Evolutionary conservation across 2,113 vertebrate species (phyloP), one percentile per base, ranked within the genome.

Genomic region (Pleuronectes platessa): DNA sequence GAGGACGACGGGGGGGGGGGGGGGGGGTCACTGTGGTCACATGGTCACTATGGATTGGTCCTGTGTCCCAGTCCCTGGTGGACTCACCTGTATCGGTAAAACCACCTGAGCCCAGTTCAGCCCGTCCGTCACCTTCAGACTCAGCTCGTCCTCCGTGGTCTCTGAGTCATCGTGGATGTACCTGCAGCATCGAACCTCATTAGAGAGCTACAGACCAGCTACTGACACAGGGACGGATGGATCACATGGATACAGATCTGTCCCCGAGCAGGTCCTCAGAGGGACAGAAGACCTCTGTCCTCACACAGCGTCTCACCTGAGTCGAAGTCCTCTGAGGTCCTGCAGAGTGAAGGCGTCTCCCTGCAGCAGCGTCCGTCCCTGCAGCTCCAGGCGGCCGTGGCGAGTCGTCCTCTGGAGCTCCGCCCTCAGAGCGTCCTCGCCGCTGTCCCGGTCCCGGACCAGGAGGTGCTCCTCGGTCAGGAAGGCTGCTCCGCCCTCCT

Each of bases 131-230:
- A 95, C 95, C 74, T 81, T 94, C 90, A 98, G 94, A 70, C 86
- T 79, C 45, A 95, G 76, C 65, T 88, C 89, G 67, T 97, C 96
- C 90, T 94, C 91, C 2, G 92, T 87, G 65, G 95, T 96, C 92
- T 98, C 96, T 5, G 96, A 96, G 93, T 96, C 96, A 66, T 97
- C 96, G 59, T 94, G 95, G 88, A 96, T 90, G 87, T 97, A 97
- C 90, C 96, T 98, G 84, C 27, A 31, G 67, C 37, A 20, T 2
- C 35, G 9, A 51, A 3, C 40, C 5, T 51, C 1, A 7, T 17
- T 18, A 51, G 15, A 1, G 0, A 7, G 0, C 18, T 51, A 51
- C 47, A 51, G 15, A 51, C 47, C 18, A 5, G 18, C 47, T 17
- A 8, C 35, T 37, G 35, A 37, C 35, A 9, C 8, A 9, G 1